Base-by-base conservation (phyloP, 2,888 invertebrate genomes). In the Syrista parreyssii region DNA sequence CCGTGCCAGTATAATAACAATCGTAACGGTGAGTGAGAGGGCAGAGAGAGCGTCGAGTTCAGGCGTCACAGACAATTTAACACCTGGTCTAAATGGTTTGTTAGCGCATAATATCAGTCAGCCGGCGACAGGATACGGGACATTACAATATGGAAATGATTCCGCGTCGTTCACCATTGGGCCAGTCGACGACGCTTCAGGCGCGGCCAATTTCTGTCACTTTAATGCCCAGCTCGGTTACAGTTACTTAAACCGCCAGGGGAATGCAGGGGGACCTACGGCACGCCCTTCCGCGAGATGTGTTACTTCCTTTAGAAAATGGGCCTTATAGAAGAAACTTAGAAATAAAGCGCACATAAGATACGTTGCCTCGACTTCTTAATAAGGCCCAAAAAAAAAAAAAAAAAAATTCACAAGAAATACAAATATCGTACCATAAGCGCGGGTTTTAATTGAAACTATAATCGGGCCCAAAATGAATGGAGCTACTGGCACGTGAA, bases 71-170 rank as follows among this genome's bases (percentile, higher is more conserved):
- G 90, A 88, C 91, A 90, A 90, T 91, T 91, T 89, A 90, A 91
- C 91, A 91, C 91, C 91, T 91, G 91, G 88, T 84, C 86, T 89
- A 90, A 90, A 89, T 89, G 91, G 90, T 89, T 90, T 89, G 89
- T 88, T 88, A 89, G 84, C 88, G 89, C 88, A 89, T 88, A 89
- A 89, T 89, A 88, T 89, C 86, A 81, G 83, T 81, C 86, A 84
- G 85, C 84, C 84, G 83, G 74, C 78, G 78, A 87, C 88, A 90
- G 91, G 91, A 90, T 90, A 90, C 89, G 85, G 87, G 86, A 81
- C 87, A 89, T 88, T 89, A 90, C 89, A 88, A 89, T 91, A 91
- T 91, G 90, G 90, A 90, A 91, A 91, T 89, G 86, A 89, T 86
- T 82, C 82, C 77, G 82, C 79, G 71, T 82, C 55, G 55, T 55